Percentiles rank a stretch among this genome's conserved stretches.
These are phyloP conservation scores for Silurus glanis DNA, from an alignment of 2,113 vertebrate genomes.

Conservation along the genomic window DNA sequence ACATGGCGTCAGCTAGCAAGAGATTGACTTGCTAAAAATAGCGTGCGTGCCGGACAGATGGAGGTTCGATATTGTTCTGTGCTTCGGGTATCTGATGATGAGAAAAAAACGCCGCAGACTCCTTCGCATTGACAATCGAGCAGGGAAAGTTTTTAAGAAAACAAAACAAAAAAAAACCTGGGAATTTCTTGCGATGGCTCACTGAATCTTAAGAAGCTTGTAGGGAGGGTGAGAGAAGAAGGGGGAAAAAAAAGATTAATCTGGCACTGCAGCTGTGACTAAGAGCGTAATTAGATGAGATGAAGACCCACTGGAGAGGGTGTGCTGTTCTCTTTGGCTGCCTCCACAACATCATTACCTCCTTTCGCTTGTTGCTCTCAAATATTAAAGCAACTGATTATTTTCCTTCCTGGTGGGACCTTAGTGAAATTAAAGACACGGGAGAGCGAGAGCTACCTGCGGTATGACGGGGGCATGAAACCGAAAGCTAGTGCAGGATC, in stretches of 20 bases:
- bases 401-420: conserved; percentile 26
- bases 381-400: conserved; percentile 34
- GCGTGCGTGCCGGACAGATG: conserved; percentile 53
- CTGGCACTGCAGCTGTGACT: conserved; percentile 28
- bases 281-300: conserved; percentile 37
- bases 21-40: conserved; percentile 68
- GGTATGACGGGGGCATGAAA: not conserved
- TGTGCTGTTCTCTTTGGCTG: conserved; percentile 16
- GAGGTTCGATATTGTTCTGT: not conserved
- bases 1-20: conserved; percentile 66
- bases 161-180: not conserved
- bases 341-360: conserved; percentile 28
- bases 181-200: conserved; percentile 9
- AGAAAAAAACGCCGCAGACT: not conserved
- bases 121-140: not conserved
- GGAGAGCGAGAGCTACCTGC: not conserved
- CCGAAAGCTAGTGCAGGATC: not conserved
- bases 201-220: conserved; percentile 1
- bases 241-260: not conserved
- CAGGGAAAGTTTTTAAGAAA: not conserved
- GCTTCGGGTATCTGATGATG: not conserved
- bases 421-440: not conserved
- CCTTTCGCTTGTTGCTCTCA: conserved; percentile 38
- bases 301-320: conserved; percentile 36
- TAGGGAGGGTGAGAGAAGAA: not conserved